phyloP scores from a whole-genome alignment of 2,797 vertebrate genomes.

The Chiropotes sagulatus region DNA sequence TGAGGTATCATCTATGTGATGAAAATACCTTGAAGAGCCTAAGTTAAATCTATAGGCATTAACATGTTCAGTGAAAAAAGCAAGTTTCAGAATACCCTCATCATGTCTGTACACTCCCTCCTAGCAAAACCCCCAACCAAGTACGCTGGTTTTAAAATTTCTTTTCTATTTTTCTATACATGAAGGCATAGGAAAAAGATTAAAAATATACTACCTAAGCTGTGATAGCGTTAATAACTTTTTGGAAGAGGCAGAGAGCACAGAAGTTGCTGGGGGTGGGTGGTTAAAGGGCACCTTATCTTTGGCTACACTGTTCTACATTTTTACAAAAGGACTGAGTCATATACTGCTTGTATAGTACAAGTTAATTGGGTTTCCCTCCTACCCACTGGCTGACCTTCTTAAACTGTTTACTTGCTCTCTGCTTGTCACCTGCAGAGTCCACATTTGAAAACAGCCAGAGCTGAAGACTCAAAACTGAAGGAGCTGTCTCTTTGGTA shows the following conservation, averaged over 20 bases:
- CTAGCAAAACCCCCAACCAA: neutral
- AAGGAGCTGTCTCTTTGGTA: neutral
- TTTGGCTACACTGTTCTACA: neutral
- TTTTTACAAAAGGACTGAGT: neutral
- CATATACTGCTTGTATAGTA: neutral
- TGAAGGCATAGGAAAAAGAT: neutral
- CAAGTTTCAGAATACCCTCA: neutral
- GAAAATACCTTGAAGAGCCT: neutral
- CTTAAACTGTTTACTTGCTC: neutral
- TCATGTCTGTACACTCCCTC: neutral
- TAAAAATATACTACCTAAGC: neutral
- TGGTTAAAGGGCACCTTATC: neutral
- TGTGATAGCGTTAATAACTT: neutral
- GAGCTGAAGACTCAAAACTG: neutral
- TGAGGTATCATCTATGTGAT: neutral
- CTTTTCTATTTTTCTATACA: neutral
- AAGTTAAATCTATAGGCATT: neutral
- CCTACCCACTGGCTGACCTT: conserved; percentile 37
- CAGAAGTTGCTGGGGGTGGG: neutral
- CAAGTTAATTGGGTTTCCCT: conserved; percentile 24
- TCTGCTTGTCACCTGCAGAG: neutral
- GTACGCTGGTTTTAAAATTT: neutral
- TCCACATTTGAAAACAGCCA: neutral
- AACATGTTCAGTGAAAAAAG: neutral
- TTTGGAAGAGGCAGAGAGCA: neutral